A percentile compares a stretch with the other conserved stretches of the same genome.
Evolutionary conservation across 2,797 vertebrate species (phyloP).

Genomic region (Aulostomus chinensis): DNA sequence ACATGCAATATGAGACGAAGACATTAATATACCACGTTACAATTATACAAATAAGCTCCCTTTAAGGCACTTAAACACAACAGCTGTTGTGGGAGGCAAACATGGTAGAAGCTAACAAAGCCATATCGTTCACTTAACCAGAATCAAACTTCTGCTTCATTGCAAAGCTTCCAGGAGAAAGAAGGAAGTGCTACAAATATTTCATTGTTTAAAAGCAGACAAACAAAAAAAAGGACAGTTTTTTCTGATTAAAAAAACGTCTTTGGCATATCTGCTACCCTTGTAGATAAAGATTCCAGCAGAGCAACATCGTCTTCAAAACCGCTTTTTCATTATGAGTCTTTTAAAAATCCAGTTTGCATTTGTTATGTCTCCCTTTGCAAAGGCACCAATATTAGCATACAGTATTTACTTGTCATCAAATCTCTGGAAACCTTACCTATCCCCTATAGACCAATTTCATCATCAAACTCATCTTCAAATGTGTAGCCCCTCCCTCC

Average conservation of each 20-base stretch:
- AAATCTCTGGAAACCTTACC: conserved; percentile 18
- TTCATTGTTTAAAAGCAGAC: conserved; percentile 27
- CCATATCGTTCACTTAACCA: no score
- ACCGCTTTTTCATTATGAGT: conserved; percentile 4
- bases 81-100: conserved; percentile 21
- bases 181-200: conserved; percentile 68
- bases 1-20: conserved; percentile 60
- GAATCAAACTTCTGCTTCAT: conserved; percentile 38
- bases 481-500: conserved; percentile 79
- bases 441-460: conserved; percentile 83
- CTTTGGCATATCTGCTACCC: conserved; percentile 44
- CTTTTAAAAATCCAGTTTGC: conserved; percentile 55
- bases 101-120: no score
- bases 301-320: conserved; percentile 54
- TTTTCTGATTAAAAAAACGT: conserved; percentile 21
- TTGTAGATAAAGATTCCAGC: conserved; percentile 56
- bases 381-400: no score
- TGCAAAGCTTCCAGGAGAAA: conserved; percentile 53
- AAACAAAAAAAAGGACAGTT: conserved; percentile 15
- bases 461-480: conserved; percentile 86
- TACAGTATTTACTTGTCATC: conserved; percentile 51
- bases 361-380: background rate
- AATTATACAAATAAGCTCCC: conserved; percentile 39
- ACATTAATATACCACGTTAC: conserved; percentile 38
- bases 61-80: conserved; percentile 66